phyloP scores from a whole-genome alignment of 2,888 invertebrate species.

The Lepidonotus clava region DNA sequence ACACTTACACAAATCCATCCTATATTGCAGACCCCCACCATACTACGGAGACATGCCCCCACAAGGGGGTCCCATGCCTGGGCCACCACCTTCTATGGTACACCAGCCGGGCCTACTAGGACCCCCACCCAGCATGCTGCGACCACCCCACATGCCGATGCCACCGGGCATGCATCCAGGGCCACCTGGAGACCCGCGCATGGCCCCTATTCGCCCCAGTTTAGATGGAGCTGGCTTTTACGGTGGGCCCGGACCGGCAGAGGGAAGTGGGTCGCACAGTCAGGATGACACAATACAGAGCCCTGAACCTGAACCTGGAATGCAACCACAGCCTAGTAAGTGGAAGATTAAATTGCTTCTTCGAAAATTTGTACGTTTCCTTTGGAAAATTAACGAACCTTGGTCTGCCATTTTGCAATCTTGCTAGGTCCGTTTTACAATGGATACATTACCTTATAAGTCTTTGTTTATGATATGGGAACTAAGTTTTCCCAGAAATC shows the following conservation, averaged over 20 bases:
- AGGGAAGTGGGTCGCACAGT: not conserved
- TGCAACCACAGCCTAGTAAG: not conserved
- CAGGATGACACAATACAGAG: not conserved
- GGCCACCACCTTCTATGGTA: not conserved
- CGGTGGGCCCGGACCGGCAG: too few species aligned
- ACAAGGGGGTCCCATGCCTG: not conserved
- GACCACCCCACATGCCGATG: not conserved
- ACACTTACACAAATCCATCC: not conserved
- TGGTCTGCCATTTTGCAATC: too few species aligned
- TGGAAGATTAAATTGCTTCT: too few species aligned
- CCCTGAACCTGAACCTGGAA: not conserved
- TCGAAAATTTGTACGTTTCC: too few species aligned
- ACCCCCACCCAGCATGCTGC: constrained; percentile 47
- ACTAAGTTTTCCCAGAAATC: too few species aligned
- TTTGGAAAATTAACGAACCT: too few species aligned
- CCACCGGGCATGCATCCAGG: not conserved
- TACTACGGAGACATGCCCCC: constrained; percentile 43
- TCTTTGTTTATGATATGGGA: too few species aligned
- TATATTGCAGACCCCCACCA: constrained; percentile 37
- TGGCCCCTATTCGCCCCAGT: too few species aligned
- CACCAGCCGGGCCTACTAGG: constrained; percentile 33
- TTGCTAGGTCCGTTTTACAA: too few species aligned
- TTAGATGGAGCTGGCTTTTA: too few species aligned
- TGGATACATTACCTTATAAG: too few species aligned
- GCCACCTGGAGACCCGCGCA: not conserved